Percentiles rank a stretch among this genome's conserved stretches.
These are phyloP conservation scores for Crossocerus cetratus DNA, from an alignment of 2,888 invertebrate species.

Conservation along the genomic window DNA sequence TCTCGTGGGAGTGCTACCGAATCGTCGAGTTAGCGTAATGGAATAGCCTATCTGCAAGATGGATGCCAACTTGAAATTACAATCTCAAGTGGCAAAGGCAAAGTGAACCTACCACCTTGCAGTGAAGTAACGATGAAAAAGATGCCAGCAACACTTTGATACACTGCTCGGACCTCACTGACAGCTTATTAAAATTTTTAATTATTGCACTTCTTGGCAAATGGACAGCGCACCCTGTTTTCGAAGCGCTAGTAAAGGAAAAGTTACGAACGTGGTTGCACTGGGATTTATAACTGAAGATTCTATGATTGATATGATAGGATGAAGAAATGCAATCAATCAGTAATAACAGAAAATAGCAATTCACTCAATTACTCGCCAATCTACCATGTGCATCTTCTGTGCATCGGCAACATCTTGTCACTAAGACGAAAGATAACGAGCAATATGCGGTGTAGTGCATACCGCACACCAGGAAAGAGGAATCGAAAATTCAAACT, in stretches of 20 bases:
- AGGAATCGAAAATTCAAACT: too few species aligned
- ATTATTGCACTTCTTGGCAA: constrained; percentile 74
- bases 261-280: constrained; percentile 50
- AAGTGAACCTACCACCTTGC: not conserved
- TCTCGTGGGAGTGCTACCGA: too few species aligned
- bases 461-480: too few species aligned
- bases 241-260: too few species aligned
- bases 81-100: not conserved
- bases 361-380: not conserved
- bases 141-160: constrained; percentile 53
- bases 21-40: too few species aligned
- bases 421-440: too few species aligned
- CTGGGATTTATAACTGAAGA: constrained; percentile 44
- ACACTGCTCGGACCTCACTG: constrained; percentile 64
- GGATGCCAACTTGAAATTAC: not conserved
- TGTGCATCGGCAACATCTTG: too few species aligned
- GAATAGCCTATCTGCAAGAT: too few species aligned
- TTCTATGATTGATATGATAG: constrained; percentile 42
- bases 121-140: not conserved
- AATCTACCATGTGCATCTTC: not conserved
- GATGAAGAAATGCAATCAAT: constrained; percentile 25
- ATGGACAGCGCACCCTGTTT: constrained; percentile 53
- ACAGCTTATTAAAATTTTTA: constrained; percentile 73
- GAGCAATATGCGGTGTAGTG: too few species aligned
- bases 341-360: constrained; percentile 26